Evolutionary conservation across 35 echinoderm and acorn worm species (phyloP), one percentile per base, ranked within the genome.

Genomic region (Eucidaris tribuloides): DNA sequence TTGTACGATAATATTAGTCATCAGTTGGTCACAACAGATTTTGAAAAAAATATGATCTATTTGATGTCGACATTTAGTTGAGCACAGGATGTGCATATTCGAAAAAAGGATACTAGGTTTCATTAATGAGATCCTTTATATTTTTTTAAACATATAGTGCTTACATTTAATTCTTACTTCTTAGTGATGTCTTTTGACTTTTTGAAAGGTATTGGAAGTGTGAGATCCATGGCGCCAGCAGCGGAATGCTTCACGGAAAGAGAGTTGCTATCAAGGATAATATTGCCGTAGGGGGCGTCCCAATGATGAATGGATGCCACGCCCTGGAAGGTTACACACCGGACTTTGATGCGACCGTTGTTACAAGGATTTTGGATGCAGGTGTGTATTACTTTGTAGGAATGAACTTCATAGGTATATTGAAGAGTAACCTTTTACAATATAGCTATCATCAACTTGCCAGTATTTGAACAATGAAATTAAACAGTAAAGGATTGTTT

Each of bases 251-350:
- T n/a, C 1, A 23, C 5, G 89, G 89, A 3, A 91, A 86, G 45
- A 68, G 28, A 6, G 52, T 85, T 3, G 82, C 82, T 7, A 72
- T 92, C 30, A 92, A 86, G 34, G 89, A 91, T 71, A 91, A 39
- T 36, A 80, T 91, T 18, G 57, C 72, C 11, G 83, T 91, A 4
- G 82, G 71, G 54, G 71, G 89, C 15, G 83, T 92, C 18, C 89
- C 89, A 11, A 92, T 92, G 89, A 92, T 86, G 82, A 62, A 68
- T 40, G 89, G 89, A 42, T 80, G 82, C 50, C 40, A 25, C 11
- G 64, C 74, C 0, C 18, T 86, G 28, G 82, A 92, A 50, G 89
- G 89, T 14, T 92, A 81, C 63, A 78, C 78, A 38, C 82, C 89
- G 39, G 83, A 86, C 30, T 86, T 49, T 86, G 89, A 91, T 54